phyloP scores from a whole-genome alignment of 2,888 invertebrate species.

The Microdon myrmicae region DNA sequence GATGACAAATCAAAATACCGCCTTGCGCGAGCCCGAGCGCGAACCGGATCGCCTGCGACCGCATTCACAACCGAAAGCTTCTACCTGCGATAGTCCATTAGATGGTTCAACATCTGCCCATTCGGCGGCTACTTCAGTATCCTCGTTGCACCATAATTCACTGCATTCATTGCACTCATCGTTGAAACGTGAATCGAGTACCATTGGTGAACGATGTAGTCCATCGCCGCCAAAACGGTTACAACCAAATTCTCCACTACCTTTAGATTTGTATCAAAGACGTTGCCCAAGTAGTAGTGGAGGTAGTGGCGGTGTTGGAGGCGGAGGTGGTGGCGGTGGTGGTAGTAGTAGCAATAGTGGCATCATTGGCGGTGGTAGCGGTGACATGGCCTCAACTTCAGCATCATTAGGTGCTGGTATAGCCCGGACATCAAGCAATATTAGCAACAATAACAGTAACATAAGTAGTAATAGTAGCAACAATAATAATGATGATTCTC shows the following conservation, averaged over 20 bases:
- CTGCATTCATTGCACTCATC: conserved; percentile 53
- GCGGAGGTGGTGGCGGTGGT: conserved; percentile 60
- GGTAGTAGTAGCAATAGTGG: conserved; percentile 11
- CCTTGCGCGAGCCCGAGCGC: conserved; percentile 69
- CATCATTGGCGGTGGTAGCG: background rate
- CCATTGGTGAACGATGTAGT: conserved; percentile 60
- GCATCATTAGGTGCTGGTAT: conserved; percentile 39
- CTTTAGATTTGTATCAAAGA: conserved; percentile 67
- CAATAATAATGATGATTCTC: conserved; percentile 53
- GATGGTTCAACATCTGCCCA: conserved; percentile 59
- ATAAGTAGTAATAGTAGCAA: conserved; percentile 48
- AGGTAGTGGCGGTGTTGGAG: conserved; percentile 34
- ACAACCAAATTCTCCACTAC: conserved; percentile 58
- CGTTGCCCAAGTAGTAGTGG: conserved; percentile 57
- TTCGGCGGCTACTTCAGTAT: conserved; percentile 52
- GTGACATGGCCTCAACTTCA: conserved; percentile 38
- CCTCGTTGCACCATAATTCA: conserved; percentile 47
- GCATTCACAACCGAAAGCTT: conserved; percentile 62
- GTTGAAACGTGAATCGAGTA: conserved; percentile 59
- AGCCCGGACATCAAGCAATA: conserved; percentile 50
- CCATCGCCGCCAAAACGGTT: conserved; percentile 58
- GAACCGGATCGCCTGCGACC: conserved; percentile 68
- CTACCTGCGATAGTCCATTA: conserved; percentile 59
- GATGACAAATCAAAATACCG: conserved; percentile 84
- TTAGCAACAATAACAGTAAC: conserved; percentile 47